Evolutionary conservation across 2,113 vertebrate species (phyloP), one percentile per base, ranked within the genome.

Genomic region (Paedocypris sp.): DNA sequence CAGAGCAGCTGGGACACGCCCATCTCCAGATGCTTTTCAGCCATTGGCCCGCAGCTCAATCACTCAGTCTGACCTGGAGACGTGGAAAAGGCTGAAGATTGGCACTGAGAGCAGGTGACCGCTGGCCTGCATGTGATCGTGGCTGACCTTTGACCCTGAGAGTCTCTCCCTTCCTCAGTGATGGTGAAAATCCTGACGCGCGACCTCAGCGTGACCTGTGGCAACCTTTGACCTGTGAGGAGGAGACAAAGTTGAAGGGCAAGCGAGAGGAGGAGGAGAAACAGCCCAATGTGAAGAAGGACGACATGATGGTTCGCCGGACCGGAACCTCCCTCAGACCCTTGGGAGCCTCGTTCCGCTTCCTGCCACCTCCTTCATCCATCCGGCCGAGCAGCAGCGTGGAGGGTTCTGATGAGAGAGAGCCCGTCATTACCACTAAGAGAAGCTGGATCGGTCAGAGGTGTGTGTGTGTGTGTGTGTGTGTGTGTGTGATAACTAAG

Each of bases 21-120:
- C 80, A 25, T 83, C 77, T 6, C 84, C 49, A 20, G 85, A 86
- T n/a, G 78, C 82, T 49, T 76, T 42, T 0, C 54, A 39, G 0
- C 75, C 65, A 70, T 90, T 90, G 73, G 72, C 77, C 33, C 77
- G 76, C 47, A 62, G 82, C 1, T 71, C 77, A 65, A 87, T 94
- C 72, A 94, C 90, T 63, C 83, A 86, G 75, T 84, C 89, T 9
- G 93, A 96, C 73, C 53, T 92, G 78, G 82, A 91, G 77, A 94
- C 85, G 1, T 97, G 94, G 93, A 83, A 93, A 76, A 91, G 87
- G 41, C 72, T 97, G 66, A 91, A 86, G 75, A 80, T 94, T 63
- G 88, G 84, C 64, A 83, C 79, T 63, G 86, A 91, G 60, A 71
- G 75, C 67, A 98, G 94, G 94, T 98, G 91, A 59, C 38, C 28